Evolutionary conservation across 2,113 vertebrate genomes (phyloP), one percentile per base, ranked within the genome.

Genomic region (Seriola dumerili): DNA sequence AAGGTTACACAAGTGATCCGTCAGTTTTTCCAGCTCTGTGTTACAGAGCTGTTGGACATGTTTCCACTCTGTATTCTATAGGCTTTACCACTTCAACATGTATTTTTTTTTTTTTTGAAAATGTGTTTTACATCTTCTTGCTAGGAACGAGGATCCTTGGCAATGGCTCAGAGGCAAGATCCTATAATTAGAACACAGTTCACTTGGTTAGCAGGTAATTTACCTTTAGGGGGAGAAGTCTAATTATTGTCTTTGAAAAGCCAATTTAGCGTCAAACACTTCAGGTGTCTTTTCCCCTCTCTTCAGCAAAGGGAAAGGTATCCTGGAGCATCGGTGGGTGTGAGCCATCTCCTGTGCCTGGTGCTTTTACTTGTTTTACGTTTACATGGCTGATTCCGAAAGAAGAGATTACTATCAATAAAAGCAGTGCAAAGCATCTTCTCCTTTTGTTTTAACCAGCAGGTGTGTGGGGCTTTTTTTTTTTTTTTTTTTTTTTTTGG

Each of bases 181-280:
- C 80, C 93, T 95, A 94, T 95, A 96, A 96, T 96, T 96, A 96
- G 94, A 96, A 93, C 86, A 92, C 93, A 93, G 94, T 94, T 95
- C 94, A 95, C 92, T 95, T 93, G 94, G 92, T 92, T 93, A 95
- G 94, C 95, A 96, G 95, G 95, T 95, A 95, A 95, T 96, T 94
- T 95, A 96, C 93, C 95, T 95, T 94, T 80, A 94, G 94, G 95
- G 89, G 87, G 80, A 90, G 89, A 94, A 95, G 94, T 95, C 94
- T 96, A 96, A 95, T 95, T 96, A 96, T 96, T 95, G 95, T 94
- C 91, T 95, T 94, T 94, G 93, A 95, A 95, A 96, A 95, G 92
- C 94, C 95, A 93, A 96, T 96, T 96, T 95, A 92, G 93, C 92
- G 87, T 94, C 93, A 93, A 95, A 93, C 93, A 95, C 95, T 95